Evolutionary conservation across 2,888 invertebrate species (phyloP), one percentile per base, ranked within the genome.

Genomic region (Thymelicus sylvestris): DNA sequence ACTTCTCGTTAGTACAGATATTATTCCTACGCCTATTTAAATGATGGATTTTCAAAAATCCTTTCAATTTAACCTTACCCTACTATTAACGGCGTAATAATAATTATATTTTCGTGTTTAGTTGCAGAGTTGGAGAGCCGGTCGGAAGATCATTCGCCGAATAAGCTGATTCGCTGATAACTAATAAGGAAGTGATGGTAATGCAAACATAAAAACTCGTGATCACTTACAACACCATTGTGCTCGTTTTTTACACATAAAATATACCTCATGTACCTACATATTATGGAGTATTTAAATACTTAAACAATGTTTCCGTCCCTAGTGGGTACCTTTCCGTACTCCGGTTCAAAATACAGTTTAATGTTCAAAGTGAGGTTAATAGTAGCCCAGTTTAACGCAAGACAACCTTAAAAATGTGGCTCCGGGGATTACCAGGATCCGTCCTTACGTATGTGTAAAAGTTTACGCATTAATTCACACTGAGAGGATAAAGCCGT

Each of bases 291-390:
- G 50, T 52, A 52, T 52, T 52, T 52, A 52, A 52, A 52, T 19
- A 19, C 57, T 31, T 31, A 0, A 50, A 64, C 48, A 50, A 44
- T 10, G n/a, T n/a, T 50, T 6, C 10, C n/a, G 39, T 65, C 52
- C 52, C 65, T n/a, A 52, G 48, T 13, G 13, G 24, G 38, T 19
- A 65, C 65, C 65, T 38, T 65, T 65, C 50, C 31, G 3, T 31
- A 31, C 19, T 64, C 39, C 44, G 47, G 31, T 48, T 59, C 38
- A 66, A 66, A 66, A 59, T 59, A 47, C 67, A 59, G n/a, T 59
- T 60, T 60, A 67, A 60, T 61, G 67, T 61, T 61, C 69, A 74
- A 76, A 77, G 74, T 75, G 67, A 71, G 75, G 73, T 74, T 77
- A 75, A 77, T 75, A 70, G 68, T 72, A 65, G 64, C 74, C 65